These are phyloP conservation scores for Micrasema minimum DNA, from an alignment of 1,140 invertebrate genomes.

Conservation along the genomic window DNA sequence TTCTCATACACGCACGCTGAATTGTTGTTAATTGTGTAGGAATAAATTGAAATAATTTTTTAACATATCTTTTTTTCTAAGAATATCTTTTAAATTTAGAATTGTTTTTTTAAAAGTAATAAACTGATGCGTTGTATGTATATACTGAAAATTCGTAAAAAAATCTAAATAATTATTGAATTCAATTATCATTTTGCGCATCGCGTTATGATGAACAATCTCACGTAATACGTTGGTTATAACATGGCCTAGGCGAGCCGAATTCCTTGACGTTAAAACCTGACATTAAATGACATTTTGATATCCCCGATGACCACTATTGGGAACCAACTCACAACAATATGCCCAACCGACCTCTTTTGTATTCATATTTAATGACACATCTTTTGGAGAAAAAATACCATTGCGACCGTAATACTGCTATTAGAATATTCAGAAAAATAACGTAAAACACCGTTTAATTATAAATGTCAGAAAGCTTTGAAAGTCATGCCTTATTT, in stretches of 20 bases:
- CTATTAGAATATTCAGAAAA: conserved; percentile 26
- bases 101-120: no score
- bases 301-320: conserved; percentile 40
- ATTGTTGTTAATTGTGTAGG: no score
- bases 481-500: not conserved
- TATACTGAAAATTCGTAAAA: no score
- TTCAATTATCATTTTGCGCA: not conserved
- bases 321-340: conserved; percentile 38
- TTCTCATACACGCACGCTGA: no score
- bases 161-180: no score
- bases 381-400: conserved; percentile 28
- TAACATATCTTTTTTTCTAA: no score
- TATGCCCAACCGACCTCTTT: conserved; percentile 29
- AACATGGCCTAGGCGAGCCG: conserved; percentile 14
- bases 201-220: not conserved
- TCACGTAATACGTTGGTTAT: conserved; percentile 14
- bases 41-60: no score
- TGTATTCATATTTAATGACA: conserved; percentile 41
- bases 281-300: conserved; percentile 50
- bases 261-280: conserved; percentile 31
- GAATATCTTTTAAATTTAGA: no score
- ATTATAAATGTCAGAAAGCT: conserved; percentile 15
- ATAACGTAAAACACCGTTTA: conserved; percentile 1
- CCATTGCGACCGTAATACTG: conserved; percentile 15
- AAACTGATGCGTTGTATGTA: no score